These are phyloP conservation scores for Dallia pectoralis DNA, from an alignment of 2,797 vertebrate species.

Conservation along the genomic window DNA sequence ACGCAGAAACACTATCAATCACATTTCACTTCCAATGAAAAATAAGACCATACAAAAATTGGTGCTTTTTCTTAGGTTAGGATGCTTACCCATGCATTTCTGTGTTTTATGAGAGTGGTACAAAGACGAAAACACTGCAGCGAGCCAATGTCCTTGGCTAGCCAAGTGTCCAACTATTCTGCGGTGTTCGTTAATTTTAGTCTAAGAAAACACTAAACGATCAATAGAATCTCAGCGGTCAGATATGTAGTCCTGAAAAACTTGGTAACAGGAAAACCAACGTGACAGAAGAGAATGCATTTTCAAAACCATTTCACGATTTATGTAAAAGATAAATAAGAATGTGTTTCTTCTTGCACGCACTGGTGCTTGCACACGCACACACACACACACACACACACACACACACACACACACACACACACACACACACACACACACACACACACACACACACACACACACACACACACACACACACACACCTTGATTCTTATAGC, in stretches of 20 bases:
- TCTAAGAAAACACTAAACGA: slow-evolving; percentile 73
- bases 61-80: not conserved
- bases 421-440: too few relatives aligned
- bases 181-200: slow-evolving; percentile 73
- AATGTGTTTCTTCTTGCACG: slow-evolving; percentile 40
- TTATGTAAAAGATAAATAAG: slow-evolving; percentile 35
- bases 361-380: not conserved
- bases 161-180: slow-evolving; percentile 66
- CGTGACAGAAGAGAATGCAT: slow-evolving; percentile 67
- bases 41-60: not conserved
- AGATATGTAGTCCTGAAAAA: slow-evolving; percentile 54
- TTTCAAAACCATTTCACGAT: slow-evolving; percentile 64
- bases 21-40: slow-evolving; percentile 49
- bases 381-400: slow-evolving; percentile 9
- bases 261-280: slow-evolving; percentile 56
- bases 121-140: slow-evolving; percentile 56
- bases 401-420: slow-evolving; percentile 1
- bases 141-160: slow-evolving; percentile 63
- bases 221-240: slow-evolving; percentile 58
- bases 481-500: not conserved
- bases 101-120: slow-evolving; percentile 64
- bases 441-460: slow-evolving; percentile 11
- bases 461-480: slow-evolving; percentile 17
- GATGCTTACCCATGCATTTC: slow-evolving; percentile 53
- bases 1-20: slow-evolving; percentile 50